A percentile compares a stretch with the other conserved stretches of the same genome.
phyloP scores from a whole-genome alignment of 2,113 vertebrate species.

The Chaetodon trifascialis region DNA sequence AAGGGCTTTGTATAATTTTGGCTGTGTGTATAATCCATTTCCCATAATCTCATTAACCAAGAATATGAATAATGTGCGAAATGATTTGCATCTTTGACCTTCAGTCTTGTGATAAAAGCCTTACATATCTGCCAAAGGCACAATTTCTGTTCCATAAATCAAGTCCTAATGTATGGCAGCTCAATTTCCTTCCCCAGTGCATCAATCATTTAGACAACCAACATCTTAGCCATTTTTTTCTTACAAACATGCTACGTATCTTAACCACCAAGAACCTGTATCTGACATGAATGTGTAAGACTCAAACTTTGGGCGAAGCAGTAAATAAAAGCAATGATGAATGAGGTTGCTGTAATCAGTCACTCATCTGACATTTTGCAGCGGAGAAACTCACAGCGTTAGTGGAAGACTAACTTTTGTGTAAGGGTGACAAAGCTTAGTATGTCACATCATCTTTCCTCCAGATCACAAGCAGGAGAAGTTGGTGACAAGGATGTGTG shows the following conservation, averaged over 20 bases:
- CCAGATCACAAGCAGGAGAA: constrained; percentile 22
- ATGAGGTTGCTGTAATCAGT: constrained; percentile 40
- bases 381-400: constrained; percentile 12
- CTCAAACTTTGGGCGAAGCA: neutral
- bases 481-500: constrained; percentile 1
- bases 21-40: neutral
- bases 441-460: constrained; percentile 46
- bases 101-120: neutral
- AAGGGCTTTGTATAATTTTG: neutral
- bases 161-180: neutral
- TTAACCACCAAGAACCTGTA: constrained; percentile 19
- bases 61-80: neutral
- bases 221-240: constrained; percentile 14
- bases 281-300: neutral
- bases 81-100: neutral
- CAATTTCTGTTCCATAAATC: constrained; percentile 35
- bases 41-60: neutral
- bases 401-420: constrained; percentile 28
- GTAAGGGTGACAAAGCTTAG: constrained; percentile 36
- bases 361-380: constrained; percentile 31
- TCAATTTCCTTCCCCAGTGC: neutral
- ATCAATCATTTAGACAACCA: constrained; percentile 43
- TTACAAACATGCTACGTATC: constrained; percentile 21
- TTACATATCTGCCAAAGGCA: constrained; percentile 5
- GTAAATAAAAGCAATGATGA: constrained; percentile 50